Base-by-base conservation (phyloP, 2,113 vertebrate species). In the Scartelaos histophorus region DNA sequence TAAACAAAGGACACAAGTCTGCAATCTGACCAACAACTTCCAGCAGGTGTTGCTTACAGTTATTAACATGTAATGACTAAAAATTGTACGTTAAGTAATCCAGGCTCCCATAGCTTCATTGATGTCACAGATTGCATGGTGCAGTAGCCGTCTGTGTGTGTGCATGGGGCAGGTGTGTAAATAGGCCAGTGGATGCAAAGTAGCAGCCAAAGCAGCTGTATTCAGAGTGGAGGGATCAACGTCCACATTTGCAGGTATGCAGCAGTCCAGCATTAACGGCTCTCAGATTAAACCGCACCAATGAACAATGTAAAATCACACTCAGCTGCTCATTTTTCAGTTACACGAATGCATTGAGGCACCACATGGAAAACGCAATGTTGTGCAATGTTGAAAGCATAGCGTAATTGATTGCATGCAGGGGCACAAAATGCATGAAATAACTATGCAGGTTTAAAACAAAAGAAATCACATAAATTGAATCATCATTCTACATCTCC, bases 111-210 rank as follows among this genome's bases (percentile, higher is more conserved):
- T 25, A 58, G 22, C 24, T 25, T 58, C 21, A 58, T 24, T 25
- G 22, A 22, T 58, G 21, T 24, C 3, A 15, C 54, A 53, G 15
- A 53, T 15, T 38, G 35, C n/a, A 25, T 1, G 29, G 38, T 7
- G 68, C 24, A 53, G 67, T 22, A 17, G 35, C 64, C 24, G 47
- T 77, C 71, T 54, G 22, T 49, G 73, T 58, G 66, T 60, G 69
- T 19, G 54, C 57, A 67, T 66, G 67, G 7, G 66, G 74, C 88
- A 89, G 90, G 88, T 91, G 90, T 89, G 89, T 87, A 93, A 92
- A 92, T 79, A 92, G 81, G 74, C 73, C 80, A 79, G 64, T 71
- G 67, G 66, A 71, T 66, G 83, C 73, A 67, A 47, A 72, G 53
- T n/a, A 65, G 22, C 58, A 29, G 75, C 17, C 53, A 76, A 25